Evolutionary conservation across 2,113 vertebrate species (phyloP), one percentile per base, ranked within the genome.

Genomic region (Potamarius usumacintae): DNA sequence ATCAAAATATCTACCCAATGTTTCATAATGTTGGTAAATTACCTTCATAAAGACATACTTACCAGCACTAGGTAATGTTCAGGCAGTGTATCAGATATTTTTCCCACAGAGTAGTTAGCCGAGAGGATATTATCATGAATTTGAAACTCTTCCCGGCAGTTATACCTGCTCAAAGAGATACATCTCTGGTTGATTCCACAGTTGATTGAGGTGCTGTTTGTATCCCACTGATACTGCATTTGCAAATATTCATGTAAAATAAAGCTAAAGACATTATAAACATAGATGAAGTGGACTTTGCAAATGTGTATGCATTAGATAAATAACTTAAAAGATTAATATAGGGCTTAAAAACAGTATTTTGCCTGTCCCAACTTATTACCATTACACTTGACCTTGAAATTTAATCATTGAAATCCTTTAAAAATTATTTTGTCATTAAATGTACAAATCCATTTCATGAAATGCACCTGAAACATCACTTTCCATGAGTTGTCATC

Each of bases 41-140:
- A 62, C 34, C 0, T 52, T 81, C 7, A 52, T 34, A 84, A 81
- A 53, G 72, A 52, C 18, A 77, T 71, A 50, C 87, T 87, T 90
- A 96, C 97, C 95, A 97, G 95, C 83, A 97, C 96, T 78, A 97
- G 94, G 91, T 97, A 97, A 91, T 97, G 97, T 91, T 97, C 96
- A 1, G 93, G 94, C 0, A 93, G 93, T n/a, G 92, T 85, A 0
- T 96, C 96, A 0, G 95, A 96, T 91, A 97, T 96, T 78, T 94
- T 94, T 65, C 97, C 96, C 91, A 95, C 92, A 0, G 91, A 94
- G 89, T 97, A 97, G 91, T 96, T 95, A 65, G 96, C 95, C 92
- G 96, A 96, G 86, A 96, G 92, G 42, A 96, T 92, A 84, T 96
- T 96, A 12, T 97, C 96, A 0, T 97, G 96, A 91, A 97, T 96